A percentile compares a stretch with the other conserved stretches of the same genome.
These are phyloP conservation scores for Acanthosoma haemorrhoidale DNA, from an alignment of 2,888 invertebrate species.

Conservation along the genomic window DNA sequence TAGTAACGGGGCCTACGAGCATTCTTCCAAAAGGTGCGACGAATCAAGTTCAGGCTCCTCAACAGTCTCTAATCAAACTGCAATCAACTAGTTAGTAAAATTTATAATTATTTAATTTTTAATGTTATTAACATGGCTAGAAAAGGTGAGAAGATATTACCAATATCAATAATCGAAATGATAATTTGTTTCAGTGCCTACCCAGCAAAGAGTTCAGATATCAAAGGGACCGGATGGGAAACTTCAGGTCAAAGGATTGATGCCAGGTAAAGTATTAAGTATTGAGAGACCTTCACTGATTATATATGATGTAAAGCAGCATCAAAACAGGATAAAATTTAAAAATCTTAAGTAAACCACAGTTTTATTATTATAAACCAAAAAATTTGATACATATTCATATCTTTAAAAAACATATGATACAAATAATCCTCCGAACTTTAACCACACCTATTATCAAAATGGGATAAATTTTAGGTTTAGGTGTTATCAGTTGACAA, in stretches of 20 bases:
- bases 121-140: not conserved
- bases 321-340: too few relatives aligned
- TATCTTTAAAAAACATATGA: too few relatives aligned
- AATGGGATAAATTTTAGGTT: too few relatives aligned
- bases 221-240: slow-evolving; percentile 86
- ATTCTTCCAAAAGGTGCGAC: slow-evolving; percentile 52
- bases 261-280: slow-evolving; percentile 63
- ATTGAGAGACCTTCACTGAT: too few relatives aligned
- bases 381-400: too few relatives aligned
- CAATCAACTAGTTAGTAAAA: slow-evolving; percentile 43
- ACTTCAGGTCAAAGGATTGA: slow-evolving; percentile 81
- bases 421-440: too few relatives aligned
- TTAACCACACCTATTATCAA: too few relatives aligned
- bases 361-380: too few relatives aligned
- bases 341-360: too few relatives aligned
- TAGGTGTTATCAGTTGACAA: too few relatives aligned
- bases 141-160: not conserved
- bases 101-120: not conserved
- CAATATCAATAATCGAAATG: not conserved
- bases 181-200: slow-evolving; percentile 33
- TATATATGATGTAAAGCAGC: too few relatives aligned
- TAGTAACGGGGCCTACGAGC: slow-evolving; percentile 56
- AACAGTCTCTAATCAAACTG: slow-evolving; percentile 53
- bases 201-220: slow-evolving; percentile 77
- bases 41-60: slow-evolving; percentile 41